phyloP scores from a whole-genome alignment of 1,140 invertebrate genomes.

The Caenorhabditis elegans region DNA sequence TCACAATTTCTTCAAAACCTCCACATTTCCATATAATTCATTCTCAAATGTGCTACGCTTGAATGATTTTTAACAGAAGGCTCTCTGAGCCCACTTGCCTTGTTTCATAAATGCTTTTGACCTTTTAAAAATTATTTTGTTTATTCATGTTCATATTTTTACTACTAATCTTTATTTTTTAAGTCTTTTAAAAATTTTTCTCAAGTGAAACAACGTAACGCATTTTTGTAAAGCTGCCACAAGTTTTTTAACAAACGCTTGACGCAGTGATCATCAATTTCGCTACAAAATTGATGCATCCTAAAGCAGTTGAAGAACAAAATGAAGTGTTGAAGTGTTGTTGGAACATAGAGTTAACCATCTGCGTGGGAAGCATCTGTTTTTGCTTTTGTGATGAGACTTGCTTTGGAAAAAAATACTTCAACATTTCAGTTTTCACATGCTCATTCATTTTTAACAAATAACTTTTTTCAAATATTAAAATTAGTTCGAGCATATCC shows the following conservation, averaged over 20 bases:
- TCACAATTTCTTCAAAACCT: not conserved
- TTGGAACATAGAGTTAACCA: too few species aligned
- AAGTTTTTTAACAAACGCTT: too few species aligned
- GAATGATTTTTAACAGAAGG: not conserved
- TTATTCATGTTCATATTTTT: not conserved
- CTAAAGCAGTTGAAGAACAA: not conserved
- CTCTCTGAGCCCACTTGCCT: not conserved
- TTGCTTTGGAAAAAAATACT: too few species aligned
- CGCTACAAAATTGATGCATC: not conserved
- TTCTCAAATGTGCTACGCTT: not conserved
- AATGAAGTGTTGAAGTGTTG: constrained; percentile 26
- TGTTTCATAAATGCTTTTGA: constrained; percentile 7
- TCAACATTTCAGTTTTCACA: too few species aligned
- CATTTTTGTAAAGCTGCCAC: too few species aligned
- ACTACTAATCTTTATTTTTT: not conserved
- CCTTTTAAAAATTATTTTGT: not conserved
- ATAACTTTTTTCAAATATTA: too few species aligned
- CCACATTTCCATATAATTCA: not conserved
- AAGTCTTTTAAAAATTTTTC: too few species aligned
- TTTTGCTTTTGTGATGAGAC: too few species aligned
- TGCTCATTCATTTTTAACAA: too few species aligned
- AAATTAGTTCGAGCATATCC: too few species aligned
- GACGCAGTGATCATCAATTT: not conserved
- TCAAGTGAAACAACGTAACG: too few species aligned
- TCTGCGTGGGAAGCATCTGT: too few species aligned